Base-by-base conservation (phyloP, 2,113 vertebrate genomes). In the Xiphorhynchus elegans region DNA sequence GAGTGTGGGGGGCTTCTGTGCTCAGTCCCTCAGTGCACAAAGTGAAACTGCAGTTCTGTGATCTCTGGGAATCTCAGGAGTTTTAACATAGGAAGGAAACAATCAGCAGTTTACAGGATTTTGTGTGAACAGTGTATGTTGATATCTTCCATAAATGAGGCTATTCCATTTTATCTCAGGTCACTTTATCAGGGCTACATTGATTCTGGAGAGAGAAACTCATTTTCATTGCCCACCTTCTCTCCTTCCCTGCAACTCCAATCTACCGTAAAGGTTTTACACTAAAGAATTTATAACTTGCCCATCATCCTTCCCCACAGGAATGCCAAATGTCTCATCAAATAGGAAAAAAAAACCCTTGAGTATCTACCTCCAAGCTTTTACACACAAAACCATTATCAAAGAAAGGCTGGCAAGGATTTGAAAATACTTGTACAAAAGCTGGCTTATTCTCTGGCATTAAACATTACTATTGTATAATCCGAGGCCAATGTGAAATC, bases 1-100 rank as follows among this genome's bases (percentile, higher is more conserved):
- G 53, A 70, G 50, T 1, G 0, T 29, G 26, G 0, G 17, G 18
- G 10, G 8, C 58, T 80, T 49, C 9, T 46, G 17, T 64, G 2
- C 37, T 40, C 28, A 15, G 13, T 60, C 29, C 39, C 5, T 5
- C 35, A 6, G 15, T 7, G 44, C 24, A 15, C 28, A 21, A 56
- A 28, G 6, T 4, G 2, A 82, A 12, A 42, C 18, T 56, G 26
- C 39, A 42, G 23, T 69, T 39, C 24, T 64, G 0, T 58, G 40
- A 25, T 16, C 15, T 52, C 31, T 91, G 47, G 28, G 17, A 83
- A 44, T 37, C 66, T 10, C 68, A 42, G 31, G 19, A 83, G 46
- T 49, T 70, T 12, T 73, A 42, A 18, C 8, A 4, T 6, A 23
- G 44, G 42, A 10, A 40, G 17, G 56, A 35, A 87, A 26, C 9